These are phyloP conservation scores for Hesperophylax magnus DNA, from an alignment of 1,140 invertebrate species.

Conservation along the genomic window DNA sequence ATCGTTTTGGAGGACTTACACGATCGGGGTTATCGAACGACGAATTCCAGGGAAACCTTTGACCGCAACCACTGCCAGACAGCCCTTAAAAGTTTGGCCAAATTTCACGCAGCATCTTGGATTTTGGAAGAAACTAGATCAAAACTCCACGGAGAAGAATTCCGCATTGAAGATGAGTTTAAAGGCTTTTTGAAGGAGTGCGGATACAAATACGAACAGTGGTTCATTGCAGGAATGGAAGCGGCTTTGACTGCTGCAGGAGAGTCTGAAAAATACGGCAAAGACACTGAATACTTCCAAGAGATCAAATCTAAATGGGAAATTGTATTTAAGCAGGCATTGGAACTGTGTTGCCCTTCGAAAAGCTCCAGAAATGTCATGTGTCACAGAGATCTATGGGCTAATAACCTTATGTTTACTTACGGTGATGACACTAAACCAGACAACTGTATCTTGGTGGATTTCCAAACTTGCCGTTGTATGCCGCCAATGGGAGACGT, in stretches of 20 bases:
- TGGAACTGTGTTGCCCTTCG: conserved; percentile 59
- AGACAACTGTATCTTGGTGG: conserved; percentile 61
- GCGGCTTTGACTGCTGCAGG: conserved; percentile 28
- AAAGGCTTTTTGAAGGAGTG: conserved; percentile 21
- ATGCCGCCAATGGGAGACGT: conserved; percentile 74
- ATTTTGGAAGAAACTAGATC: conserved; percentile 46
- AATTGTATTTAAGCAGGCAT: conserved; percentile 60
- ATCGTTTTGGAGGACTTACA: conserved; percentile 43
- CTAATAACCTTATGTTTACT: conserved; percentile 75
- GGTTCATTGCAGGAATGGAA: conserved; percentile 37
- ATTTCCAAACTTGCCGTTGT: conserved; percentile 73
- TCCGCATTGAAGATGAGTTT: conserved; percentile 42
- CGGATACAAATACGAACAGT: conserved; percentile 37
- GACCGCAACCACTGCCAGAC: conserved; percentile 38
- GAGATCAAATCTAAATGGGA: conserved; percentile 59
- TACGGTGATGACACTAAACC: conserved; percentile 61
- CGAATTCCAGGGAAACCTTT: conserved; percentile 32
- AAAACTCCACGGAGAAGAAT: neutral
- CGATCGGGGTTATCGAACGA: conserved; percentile 28
- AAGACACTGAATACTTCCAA: neutral
- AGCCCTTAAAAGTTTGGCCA: conserved; percentile 28
- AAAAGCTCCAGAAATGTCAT: conserved; percentile 69
- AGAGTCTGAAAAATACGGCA: conserved; percentile 11
- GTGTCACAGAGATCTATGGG: conserved; percentile 76
- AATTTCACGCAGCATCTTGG: conserved; percentile 44